A percentile compares a stretch with the other conserved stretches of the same genome.
Conservation (phyloP, 2,113 vertebrate genomes). For the Nesoenas mayeri region DNA sequence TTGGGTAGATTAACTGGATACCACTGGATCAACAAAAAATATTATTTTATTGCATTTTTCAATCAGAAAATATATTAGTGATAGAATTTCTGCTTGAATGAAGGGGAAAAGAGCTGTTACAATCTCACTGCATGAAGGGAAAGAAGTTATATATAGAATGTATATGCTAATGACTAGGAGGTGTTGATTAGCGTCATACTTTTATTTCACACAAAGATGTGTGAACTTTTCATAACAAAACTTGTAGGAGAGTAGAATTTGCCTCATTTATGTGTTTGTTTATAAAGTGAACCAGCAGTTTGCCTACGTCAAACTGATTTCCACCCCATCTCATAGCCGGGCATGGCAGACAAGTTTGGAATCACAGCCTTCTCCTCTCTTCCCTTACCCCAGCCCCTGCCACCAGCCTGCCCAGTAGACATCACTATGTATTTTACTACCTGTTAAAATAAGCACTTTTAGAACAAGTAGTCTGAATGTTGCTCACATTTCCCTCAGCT, state of each 20-base stretch:
- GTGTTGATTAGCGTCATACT: slow-evolving; percentile 38
- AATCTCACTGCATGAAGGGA: not conserved
- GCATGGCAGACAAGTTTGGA: not conserved
- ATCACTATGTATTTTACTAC: not conserved
- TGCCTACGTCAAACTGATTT: not conserved
- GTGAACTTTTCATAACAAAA: slow-evolving; percentile 43
- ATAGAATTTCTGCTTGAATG: not conserved
- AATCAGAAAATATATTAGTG: not conserved
- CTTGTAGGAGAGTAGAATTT: slow-evolving; percentile 1
- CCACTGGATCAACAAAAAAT: not conserved
- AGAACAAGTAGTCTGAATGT: not conserved
- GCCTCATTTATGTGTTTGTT: not conserved
- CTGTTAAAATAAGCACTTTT: not conserved
- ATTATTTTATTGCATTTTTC: not conserved
- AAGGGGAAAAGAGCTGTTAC: not conserved
- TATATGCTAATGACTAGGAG: slow-evolving; percentile 4
- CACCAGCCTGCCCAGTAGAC: not conserved
- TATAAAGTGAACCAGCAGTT: not conserved
- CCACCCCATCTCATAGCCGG: not conserved
- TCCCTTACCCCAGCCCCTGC: not conserved
- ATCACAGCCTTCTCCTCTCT: not conserved
- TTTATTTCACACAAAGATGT: slow-evolving; percentile 45
- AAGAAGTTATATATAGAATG: slow-evolving; percentile 8
- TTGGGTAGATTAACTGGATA: not conserved
- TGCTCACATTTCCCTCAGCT: not conserved